phyloP scores from a whole-genome alignment of 2,113 vertebrate species.

The Puntigrus tetrazona region DNA sequence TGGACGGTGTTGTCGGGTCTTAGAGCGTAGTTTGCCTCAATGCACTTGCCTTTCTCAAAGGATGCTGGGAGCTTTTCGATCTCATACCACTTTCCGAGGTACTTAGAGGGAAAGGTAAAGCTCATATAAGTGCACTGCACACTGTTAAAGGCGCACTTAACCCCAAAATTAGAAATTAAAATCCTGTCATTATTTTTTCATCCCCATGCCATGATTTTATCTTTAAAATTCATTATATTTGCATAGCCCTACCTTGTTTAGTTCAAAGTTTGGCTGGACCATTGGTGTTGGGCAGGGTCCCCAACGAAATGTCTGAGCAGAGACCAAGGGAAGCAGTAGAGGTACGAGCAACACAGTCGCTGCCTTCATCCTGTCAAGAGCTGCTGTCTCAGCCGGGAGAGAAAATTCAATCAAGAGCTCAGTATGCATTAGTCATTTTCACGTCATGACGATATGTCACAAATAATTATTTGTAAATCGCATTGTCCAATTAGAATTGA shows the following conservation, averaged over 20 bases:
- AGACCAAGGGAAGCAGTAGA: slow-evolving; percentile 61
- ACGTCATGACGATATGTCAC: background rate
- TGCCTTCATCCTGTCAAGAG: slow-evolving; percentile 45
- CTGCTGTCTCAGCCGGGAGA: background rate
- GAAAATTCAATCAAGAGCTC: background rate
- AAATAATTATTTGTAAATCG: background rate
- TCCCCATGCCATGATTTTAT: background rate
- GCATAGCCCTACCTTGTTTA: slow-evolving; percentile 71
- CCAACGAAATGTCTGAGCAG: slow-evolving; percentile 80
- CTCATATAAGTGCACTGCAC: background rate
- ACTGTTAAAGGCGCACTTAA: background rate
- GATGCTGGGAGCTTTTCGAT: slow-evolving; percentile 71
- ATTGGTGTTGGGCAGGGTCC: slow-evolving; percentile 81
- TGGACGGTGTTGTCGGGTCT: slow-evolving; percentile 67
- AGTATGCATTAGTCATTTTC: background rate
- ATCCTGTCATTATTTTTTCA: background rate
- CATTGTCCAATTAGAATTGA: too few species aligned
- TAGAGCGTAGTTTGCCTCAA: slow-evolving; percentile 69
- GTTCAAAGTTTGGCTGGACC: slow-evolving; percentile 81
- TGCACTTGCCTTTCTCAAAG: slow-evolving; percentile 73
- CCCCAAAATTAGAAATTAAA: background rate
- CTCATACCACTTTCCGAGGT: slow-evolving; percentile 77
- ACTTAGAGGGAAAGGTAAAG: slow-evolving; percentile 58
- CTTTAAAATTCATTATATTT: background rate
- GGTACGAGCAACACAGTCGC: slow-evolving; percentile 57